phyloP scores from a whole-genome alignment of 2,888 invertebrate genomes.

The Ypsolopha sequella region DNA sequence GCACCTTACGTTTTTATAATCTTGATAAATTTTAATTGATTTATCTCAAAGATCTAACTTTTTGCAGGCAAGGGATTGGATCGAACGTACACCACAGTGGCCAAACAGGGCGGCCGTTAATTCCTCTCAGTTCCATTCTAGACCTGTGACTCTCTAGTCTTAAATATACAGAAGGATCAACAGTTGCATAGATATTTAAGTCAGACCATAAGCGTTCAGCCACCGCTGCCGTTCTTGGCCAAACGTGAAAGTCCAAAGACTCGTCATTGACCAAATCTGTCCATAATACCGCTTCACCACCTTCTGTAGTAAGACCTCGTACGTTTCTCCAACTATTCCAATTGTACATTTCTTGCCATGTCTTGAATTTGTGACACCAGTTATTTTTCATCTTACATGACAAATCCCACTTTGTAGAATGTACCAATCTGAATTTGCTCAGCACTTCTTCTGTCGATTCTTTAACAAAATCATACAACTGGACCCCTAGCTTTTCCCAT shows the following conservation, averaged over 20 bases:
- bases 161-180: slow-evolving; percentile 70
- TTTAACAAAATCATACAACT: slow-evolving; percentile 79
- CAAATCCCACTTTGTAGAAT: slow-evolving; percentile 86
- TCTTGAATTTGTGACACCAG: slow-evolving; percentile 47
- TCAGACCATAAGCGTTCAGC: slow-evolving; percentile 86
- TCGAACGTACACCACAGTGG: slow-evolving; percentile 79
- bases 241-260: slow-evolving; percentile 37
- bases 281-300: slow-evolving; percentile 87
- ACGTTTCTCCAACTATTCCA: slow-evolving; percentile 78
- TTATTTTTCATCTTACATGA: slow-evolving; percentile 67
- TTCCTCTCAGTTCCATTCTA: slow-evolving; percentile 45
- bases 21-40: slow-evolving; percentile 7
- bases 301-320: slow-evolving; percentile 55
- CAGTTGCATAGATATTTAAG: slow-evolving; percentile 77
- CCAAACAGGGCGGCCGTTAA: slow-evolving; percentile 75
- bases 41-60: slow-evolving; percentile 5
- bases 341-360: slow-evolving; percentile 87
- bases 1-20: no score
- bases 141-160: slow-evolving; percentile 48
- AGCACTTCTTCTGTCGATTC: slow-evolving; percentile 74
- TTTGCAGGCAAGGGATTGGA: slow-evolving; percentile 72
- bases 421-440: slow-evolving; percentile 56
- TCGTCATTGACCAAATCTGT: slow-evolving; percentile 78
- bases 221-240: slow-evolving; percentile 71
- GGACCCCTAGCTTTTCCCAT: slow-evolving; percentile 71